These are phyloP conservation scores for Zaprionus nigranus DNA, from an alignment of 1,140 invertebrate genomes.

Conservation along the genomic window DNA sequence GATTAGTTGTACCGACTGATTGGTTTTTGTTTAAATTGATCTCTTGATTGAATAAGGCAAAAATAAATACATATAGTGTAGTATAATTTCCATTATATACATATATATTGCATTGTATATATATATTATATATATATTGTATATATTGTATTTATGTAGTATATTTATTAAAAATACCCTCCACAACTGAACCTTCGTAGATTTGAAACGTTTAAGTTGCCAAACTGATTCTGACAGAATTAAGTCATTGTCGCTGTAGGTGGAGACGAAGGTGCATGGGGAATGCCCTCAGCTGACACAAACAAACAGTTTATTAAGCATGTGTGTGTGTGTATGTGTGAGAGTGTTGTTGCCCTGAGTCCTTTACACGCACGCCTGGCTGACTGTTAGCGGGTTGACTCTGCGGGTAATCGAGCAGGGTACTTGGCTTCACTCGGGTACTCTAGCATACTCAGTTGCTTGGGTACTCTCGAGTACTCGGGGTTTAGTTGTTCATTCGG, in stretches of 20 bases:
- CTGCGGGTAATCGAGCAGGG: background rate
- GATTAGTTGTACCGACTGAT: too few relatives aligned
- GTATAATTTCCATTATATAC: too few relatives aligned
- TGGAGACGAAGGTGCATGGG: too few relatives aligned
- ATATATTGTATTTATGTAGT: too few relatives aligned
- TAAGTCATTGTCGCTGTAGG: slow-evolving; percentile 3
- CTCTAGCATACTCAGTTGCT: background rate
- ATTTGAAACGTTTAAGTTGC: slow-evolving; percentile 25
- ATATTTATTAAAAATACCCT: too few relatives aligned
- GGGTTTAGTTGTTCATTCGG: background rate
- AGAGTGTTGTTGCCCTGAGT: slow-evolving; percentile 18
- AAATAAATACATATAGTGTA: too few relatives aligned
- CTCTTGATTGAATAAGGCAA: too few relatives aligned
- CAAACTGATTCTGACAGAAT: slow-evolving; percentile 18
- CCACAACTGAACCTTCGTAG: background rate
- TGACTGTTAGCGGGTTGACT: background rate
- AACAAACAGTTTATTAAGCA: slow-evolving; percentile 67
- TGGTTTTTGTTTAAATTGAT: too few relatives aligned
- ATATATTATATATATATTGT: too few relatives aligned
- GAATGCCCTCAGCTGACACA: slow-evolving; percentile 29
- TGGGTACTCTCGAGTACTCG: background rate
- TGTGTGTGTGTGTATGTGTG: background rate
- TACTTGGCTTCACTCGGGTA: background rate
- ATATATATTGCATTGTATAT: too few relatives aligned
- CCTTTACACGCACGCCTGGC: slow-evolving; percentile 48